These are phyloP conservation scores for Pogona vitticeps DNA, from an alignment of 2,113 vertebrate genomes.

Conservation along the genomic window DNA sequence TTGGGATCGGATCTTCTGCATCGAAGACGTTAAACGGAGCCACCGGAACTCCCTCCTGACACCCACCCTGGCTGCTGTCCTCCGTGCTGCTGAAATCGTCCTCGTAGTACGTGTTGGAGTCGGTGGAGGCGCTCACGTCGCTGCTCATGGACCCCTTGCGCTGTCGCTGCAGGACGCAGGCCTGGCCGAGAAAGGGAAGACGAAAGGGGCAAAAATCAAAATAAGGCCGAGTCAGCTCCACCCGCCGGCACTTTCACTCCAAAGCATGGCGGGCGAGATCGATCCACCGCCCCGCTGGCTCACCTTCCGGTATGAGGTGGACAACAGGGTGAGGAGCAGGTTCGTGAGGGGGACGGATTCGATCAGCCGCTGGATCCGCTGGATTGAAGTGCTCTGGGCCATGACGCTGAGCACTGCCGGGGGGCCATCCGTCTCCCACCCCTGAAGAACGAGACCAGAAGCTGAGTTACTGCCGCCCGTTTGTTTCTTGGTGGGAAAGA, in stretches of 20 bases:
- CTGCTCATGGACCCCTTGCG: conserved; percentile 98
- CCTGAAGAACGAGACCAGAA: conserved; percentile 65
- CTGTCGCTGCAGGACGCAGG: conserved; percentile 95
- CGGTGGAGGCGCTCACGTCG: conserved; percentile 95
- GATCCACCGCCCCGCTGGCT: not conserved
- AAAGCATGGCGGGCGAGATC: no score
- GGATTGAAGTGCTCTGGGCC: conserved; percentile 97
- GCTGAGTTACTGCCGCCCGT: no score
- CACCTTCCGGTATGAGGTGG: conserved; percentile 97
- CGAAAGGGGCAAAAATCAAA: not conserved
- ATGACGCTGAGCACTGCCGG: conserved; percentile 95
- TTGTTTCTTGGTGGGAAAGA: no score
- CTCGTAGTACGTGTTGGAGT: conserved; percentile 98
- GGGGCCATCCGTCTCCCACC: conserved; percentile 90
- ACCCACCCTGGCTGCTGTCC: conserved; percentile 97
- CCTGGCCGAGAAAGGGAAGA: conserved; percentile 70
- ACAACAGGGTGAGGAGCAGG: conserved; percentile 92
- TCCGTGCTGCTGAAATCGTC: conserved; percentile 99
- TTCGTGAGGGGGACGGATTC: conserved; percentile 97
- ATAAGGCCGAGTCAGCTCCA: no score
- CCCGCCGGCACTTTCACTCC: no score
- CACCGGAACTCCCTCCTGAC: not conserved
- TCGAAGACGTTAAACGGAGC: no score
- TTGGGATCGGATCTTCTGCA: no score
- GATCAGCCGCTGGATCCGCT: conserved; percentile 94